A percentile compares a stretch with the other conserved stretches of the same genome.
phyloP scores from a whole-genome alignment of 1,140 invertebrate species.

The Pachyrhynchus sulphureomaculatus region DNA sequence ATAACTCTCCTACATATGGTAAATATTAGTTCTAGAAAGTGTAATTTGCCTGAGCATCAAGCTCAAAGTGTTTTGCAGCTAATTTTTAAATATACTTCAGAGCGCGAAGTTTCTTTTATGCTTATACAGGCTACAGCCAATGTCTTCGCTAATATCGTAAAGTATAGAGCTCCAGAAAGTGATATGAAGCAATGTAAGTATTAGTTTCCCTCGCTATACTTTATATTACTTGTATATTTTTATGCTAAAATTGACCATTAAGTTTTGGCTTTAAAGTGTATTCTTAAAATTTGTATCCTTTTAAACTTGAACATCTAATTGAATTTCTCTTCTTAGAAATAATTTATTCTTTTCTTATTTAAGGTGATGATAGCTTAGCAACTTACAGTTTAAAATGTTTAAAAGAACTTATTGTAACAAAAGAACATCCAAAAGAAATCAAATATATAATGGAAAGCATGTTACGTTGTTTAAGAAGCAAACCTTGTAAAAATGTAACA shows the following conservation, averaged over 20 bases:
- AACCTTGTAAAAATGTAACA: neutral
- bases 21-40: constrained; percentile 4
- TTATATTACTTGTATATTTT: too few relatives aligned
- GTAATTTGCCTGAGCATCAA: neutral
- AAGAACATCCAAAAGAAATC: constrained; percentile 18
- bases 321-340: neutral
- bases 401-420: constrained; percentile 21
- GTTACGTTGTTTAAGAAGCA: constrained; percentile 23
- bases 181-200: constrained; percentile 17
- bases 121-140: constrained; percentile 14
- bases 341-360: constrained; percentile 9
- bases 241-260: too few relatives aligned
- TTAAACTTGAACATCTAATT: too few relatives aligned
- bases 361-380: constrained; percentile 13
- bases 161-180: neutral
- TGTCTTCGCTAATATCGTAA: constrained; percentile 22
- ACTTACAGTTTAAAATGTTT: constrained; percentile 19
- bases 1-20: constrained; percentile 3
- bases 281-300: too few relatives aligned
- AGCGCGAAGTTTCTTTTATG: neutral
- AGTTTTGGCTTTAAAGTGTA: too few relatives aligned
- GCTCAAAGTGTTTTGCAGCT: constrained; percentile 3
- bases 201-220: too few relatives aligned
- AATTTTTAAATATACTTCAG: constrained; percentile 13
- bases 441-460: constrained; percentile 25